phyloP scores from a whole-genome alignment of 2,888 invertebrate species.

The Zonitis immaculata region DNA sequence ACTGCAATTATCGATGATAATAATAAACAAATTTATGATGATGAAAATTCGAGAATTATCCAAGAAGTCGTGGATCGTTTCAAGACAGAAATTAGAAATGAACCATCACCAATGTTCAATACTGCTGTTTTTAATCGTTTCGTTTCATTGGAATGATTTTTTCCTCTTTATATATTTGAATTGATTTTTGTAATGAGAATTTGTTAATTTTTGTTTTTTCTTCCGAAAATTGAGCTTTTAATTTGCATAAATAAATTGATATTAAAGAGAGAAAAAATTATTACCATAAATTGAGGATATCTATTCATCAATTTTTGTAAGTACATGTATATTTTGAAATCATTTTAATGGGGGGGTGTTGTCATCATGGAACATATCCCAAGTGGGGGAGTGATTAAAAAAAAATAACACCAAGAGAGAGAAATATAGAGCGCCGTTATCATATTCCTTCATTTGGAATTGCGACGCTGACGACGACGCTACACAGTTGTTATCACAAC shows the following conservation, averaged over 20 bases:
- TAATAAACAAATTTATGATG: neutral
- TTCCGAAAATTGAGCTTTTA: no score
- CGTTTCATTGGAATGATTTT: neutral
- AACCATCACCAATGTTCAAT: neutral
- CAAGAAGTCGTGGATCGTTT: neutral
- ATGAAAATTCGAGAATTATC: neutral
- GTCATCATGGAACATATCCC: slow-evolving; percentile 21
- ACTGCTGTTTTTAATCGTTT: neutral
- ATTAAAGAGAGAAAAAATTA: slow-evolving; percentile 7
- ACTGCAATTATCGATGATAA: neutral
- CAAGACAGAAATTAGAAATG: neutral
- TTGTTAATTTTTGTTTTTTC: slow-evolving; percentile 7
- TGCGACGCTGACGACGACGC: slow-evolving; percentile 35
- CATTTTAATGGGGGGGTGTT: slow-evolving; percentile 29
- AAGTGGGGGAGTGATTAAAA: slow-evolving; percentile 13
- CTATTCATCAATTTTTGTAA: slow-evolving; percentile 19
- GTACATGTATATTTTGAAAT: no score
- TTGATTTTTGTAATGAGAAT: neutral
- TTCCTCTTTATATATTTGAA: no score
- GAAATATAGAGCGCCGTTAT: slow-evolving; percentile 25
- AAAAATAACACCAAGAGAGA: slow-evolving; percentile 31
- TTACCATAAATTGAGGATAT: slow-evolving; percentile 23
- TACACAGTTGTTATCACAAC: slow-evolving; percentile 25
- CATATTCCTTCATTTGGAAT: slow-evolving; percentile 35
- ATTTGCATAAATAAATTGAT: no score